Evolutionary conservation across 92 coral and sea anemone species (phyloP).

Genomic region (Parazoanthus swiftii): DNA sequence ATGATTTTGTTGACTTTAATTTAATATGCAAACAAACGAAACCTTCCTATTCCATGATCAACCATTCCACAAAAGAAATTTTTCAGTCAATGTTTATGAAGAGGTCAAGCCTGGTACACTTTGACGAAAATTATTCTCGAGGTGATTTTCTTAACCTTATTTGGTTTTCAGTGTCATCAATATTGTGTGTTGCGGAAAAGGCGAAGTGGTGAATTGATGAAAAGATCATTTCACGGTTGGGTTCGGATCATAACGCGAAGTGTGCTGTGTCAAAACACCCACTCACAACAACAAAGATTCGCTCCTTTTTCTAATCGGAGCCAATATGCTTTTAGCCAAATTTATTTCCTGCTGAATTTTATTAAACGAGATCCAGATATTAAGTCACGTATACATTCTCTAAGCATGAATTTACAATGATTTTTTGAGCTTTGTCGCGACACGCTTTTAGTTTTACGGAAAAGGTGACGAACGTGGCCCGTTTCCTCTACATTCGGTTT

Average conservation of each 20-base stretch:
- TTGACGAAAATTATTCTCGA: background rate
- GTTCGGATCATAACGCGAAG: background rate
- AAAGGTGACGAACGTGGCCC: background rate
- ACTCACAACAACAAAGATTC: slow-evolving; percentile 7
- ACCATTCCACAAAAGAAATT: background rate
- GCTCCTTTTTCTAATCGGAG: background rate
- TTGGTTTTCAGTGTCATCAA: slow-evolving; percentile 28
- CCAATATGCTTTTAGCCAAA: background rate
- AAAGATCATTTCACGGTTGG: background rate
- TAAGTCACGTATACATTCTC: slow-evolving; percentile 1
- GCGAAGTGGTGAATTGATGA: slow-evolving; percentile 7
- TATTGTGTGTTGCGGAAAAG: slow-evolving; percentile 27
- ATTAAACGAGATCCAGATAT: background rate
- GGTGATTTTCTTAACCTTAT: slow-evolving; percentile 11
- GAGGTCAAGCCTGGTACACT: too few relatives aligned
- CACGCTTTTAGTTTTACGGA: slow-evolving; percentile 3
- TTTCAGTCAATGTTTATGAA: too few relatives aligned
- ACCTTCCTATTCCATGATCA: too few relatives aligned
- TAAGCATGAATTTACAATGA: background rate
- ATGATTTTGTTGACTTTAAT: too few relatives aligned
- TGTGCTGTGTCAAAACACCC: slow-evolving; percentile 4
- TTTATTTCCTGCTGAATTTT: background rate
- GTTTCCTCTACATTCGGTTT: background rate
- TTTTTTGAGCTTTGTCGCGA: background rate
- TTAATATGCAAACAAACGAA: too few relatives aligned